Conservation (phyloP, 2,888 invertebrate genomes). For the Epistrophe grossulariae region DNA sequence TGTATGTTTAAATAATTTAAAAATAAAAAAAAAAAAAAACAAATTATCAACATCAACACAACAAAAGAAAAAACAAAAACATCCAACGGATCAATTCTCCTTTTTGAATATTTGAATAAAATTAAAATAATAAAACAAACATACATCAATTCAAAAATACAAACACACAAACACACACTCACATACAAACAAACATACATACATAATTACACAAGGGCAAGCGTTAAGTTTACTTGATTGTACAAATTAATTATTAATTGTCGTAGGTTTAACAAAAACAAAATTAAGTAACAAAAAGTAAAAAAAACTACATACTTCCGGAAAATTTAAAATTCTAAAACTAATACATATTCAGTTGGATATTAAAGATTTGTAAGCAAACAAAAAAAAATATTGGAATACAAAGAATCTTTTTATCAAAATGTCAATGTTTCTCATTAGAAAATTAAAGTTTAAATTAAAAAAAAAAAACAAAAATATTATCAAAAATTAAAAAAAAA, state of each 20-base stretch:
- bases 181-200: constrained; percentile 16
- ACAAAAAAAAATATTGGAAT: constrained; percentile 40
- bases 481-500: constrained; percentile 28
- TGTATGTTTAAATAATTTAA: constrained; percentile 54
- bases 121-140: constrained; percentile 11
- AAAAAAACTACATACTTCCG: constrained; percentile 56
- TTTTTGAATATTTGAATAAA: constrained; percentile 51
- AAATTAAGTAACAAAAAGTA: constrained; percentile 2
- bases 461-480: constrained; percentile 27
- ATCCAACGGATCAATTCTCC: constrained; percentile 63
- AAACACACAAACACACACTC: constrained; percentile 25
- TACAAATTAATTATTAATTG: constrained; percentile 75
- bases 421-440: constrained; percentile 66
- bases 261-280: constrained; percentile 62
- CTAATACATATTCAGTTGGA: constrained; percentile 74
- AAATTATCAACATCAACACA: constrained; percentile 4
- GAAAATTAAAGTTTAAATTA: constrained; percentile 55
- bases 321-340: constrained; percentile 69
- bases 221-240: constrained; percentile 72
- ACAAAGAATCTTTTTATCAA: constrained; percentile 58
- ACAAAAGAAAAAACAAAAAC: constrained; percentile 16
- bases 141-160: constrained; percentile 8
- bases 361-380: constrained; percentile 62
- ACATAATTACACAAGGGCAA: constrained; percentile 47
- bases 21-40: constrained; percentile 22